Evolutionary conservation across 2,888 invertebrate genomes (phyloP).

Genomic region (Mimachlamys varia): DNA sequence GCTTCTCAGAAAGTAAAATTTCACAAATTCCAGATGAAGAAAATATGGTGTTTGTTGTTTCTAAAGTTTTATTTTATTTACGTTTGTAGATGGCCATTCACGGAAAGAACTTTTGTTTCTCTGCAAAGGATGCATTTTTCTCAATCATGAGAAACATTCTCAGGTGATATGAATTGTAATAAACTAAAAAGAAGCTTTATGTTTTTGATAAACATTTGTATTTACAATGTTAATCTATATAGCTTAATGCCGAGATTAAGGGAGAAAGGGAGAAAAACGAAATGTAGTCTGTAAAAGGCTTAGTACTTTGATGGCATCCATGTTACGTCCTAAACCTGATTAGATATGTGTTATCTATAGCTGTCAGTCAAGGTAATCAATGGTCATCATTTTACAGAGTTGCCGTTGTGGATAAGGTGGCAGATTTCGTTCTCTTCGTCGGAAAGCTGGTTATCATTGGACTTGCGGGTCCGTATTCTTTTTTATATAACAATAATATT

Average conservation of each 20-base stretch:
- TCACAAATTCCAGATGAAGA: no score
- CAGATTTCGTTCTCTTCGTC: slow-evolving; percentile 95
- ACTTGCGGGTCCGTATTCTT: slow-evolving; percentile 85
- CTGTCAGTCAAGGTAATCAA: no score
- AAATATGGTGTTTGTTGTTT: background rate
- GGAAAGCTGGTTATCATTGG: slow-evolving; percentile 93
- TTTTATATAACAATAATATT: background rate
- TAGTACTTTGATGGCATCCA: no score
- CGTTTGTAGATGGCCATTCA: slow-evolving; percentile 90
- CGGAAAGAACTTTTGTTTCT: slow-evolving; percentile 94
- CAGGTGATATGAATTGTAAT: background rate
- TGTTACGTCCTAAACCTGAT: no score
- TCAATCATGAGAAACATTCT: slow-evolving; percentile 84
- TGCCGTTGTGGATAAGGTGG: slow-evolving; percentile 85
- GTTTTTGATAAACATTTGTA: no score
- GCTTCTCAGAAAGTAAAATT: no score
- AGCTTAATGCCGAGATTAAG: no score
- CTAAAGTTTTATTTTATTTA: background rate
- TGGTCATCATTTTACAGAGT: slow-evolving; percentile 76
- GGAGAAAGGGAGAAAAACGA: no score
- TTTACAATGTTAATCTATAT: no score
- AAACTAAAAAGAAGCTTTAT: no score
- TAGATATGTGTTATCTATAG: no score
- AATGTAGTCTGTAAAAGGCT: no score
- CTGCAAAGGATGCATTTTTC: slow-evolving; percentile 94